Percentiles rank a stretch among this genome's conserved stretches.
These are phyloP conservation scores for Rotaria socialis DNA, from an alignment of 2,888 invertebrate species.

Conservation along the genomic window DNA sequence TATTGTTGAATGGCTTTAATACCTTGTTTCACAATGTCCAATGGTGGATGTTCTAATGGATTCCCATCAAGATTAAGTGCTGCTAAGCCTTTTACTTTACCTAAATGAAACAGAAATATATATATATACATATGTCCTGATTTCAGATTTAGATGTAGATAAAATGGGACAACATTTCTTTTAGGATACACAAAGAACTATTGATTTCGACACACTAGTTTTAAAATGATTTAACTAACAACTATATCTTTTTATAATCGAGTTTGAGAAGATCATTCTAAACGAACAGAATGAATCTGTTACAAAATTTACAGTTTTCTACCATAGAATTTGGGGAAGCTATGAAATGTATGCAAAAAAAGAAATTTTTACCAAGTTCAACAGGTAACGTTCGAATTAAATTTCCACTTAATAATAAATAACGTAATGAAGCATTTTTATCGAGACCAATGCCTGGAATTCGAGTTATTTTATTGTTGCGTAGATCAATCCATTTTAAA, in stretches of 20 bases:
- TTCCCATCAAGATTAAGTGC: conserved; percentile 56
- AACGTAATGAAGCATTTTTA: conserved; percentile 53
- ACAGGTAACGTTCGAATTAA: conserved; percentile 54
- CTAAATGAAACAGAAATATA: conserved; percentile 49
- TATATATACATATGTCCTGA: no score
- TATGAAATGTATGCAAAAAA: no score
- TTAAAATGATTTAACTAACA: no score
- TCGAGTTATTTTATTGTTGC: conserved; percentile 53
- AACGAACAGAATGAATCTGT: no score
- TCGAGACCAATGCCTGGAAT: conserved; percentile 54
- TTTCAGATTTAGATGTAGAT: not conserved
- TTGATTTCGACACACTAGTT: no score
- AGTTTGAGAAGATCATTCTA: no score
- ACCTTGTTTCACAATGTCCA: conserved; percentile 54
- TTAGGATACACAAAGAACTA: no score
- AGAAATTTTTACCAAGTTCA: conserved; percentile 52
- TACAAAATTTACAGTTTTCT: no score
- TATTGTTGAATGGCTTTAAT: conserved; percentile 53
- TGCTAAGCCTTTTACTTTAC: conserved; percentile 54
- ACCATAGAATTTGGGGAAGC: no score
- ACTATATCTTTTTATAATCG: no score
- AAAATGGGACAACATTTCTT: no score
- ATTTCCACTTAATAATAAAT: conserved; percentile 56
- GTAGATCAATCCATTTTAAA: conserved; percentile 56
- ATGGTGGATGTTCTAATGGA: conserved; percentile 57